phyloP scores from a whole-genome alignment of 2,888 invertebrate genomes.

The Phania funesta region DNA sequence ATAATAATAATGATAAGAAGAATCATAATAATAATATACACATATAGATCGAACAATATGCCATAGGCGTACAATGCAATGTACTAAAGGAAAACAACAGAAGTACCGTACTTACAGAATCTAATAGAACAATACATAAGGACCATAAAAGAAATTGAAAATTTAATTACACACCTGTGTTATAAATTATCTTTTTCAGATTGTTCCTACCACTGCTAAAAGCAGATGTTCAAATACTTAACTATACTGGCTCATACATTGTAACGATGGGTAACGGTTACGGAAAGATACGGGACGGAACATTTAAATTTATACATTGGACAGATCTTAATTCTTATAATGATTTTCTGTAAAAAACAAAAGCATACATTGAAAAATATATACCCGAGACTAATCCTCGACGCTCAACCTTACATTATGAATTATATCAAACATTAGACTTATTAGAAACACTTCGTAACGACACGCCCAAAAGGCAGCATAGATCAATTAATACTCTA shows the following conservation, averaged over 20 bases:
- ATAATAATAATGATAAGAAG: no score
- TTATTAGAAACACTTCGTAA: neutral
- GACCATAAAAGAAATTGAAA: no score
- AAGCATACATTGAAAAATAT: neutral
- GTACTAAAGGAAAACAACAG: no score
- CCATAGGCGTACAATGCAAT: no score
- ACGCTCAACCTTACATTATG: neutral
- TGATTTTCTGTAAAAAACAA: slow-evolving; percentile 1
- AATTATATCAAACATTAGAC: neutral
- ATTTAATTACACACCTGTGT: no score
- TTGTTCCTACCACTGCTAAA: neutral
- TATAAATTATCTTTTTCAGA: no score
- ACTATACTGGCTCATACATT: slow-evolving; percentile 7
- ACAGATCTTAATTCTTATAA: neutral
- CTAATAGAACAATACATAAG: no score
- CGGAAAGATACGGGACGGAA: slow-evolving; percentile 2
- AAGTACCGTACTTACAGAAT: no score
- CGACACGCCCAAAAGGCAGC: neutral
- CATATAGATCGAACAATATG: no score
- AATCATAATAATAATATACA: no score
- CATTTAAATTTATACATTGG: slow-evolving; percentile 11
- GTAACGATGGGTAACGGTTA: neutral
- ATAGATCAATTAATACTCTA: neutral
- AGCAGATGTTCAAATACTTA: slow-evolving; percentile 7
- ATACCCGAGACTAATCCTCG: neutral